A percentile compares a stretch with the other conserved stretches of the same genome.
These are phyloP conservation scores for Platysternon megacephalum DNA, from an alignment of 2,113 vertebrate species.

Conservation along the genomic window DNA sequence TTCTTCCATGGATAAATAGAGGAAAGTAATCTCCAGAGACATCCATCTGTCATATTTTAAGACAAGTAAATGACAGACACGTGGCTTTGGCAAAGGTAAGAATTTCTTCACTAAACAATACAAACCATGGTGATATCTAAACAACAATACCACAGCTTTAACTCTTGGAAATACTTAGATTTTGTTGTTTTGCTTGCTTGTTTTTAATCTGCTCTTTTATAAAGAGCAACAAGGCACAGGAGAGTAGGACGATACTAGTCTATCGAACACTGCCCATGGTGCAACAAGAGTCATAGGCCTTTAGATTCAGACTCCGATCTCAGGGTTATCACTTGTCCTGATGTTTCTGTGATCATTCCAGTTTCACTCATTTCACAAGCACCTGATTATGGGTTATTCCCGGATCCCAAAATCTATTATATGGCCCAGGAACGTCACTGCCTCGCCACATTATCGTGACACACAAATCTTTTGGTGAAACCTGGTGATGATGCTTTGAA, in stretches of 20 bases:
- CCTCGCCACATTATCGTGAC: conserved; percentile 15
- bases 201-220: neutral
- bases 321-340: neutral
- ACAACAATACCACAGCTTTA: neutral
- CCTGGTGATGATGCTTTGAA: neutral
- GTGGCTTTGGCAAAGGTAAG: neutral
- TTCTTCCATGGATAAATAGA: neutral
- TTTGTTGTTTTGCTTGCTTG: neutral
- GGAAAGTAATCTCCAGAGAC: neutral
- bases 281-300: neutral
- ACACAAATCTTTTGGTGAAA: conserved; percentile 34
- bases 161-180: neutral
- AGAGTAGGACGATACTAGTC: neutral
- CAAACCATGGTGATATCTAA: neutral
- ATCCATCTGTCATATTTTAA: neutral
- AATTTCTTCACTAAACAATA: neutral
- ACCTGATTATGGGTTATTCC: neutral
- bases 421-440: conserved; percentile 44
- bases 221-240: conserved; percentile 18
- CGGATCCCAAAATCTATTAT: conserved; percentile 13
- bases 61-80: neutral
- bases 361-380: neutral
- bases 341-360: conserved; percentile 11
- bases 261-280: neutral
- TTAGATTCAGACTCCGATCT: neutral